Conservation (phyloP, 1,140 invertebrate species). For the Hyposmocoma kahamanoa region DNA sequence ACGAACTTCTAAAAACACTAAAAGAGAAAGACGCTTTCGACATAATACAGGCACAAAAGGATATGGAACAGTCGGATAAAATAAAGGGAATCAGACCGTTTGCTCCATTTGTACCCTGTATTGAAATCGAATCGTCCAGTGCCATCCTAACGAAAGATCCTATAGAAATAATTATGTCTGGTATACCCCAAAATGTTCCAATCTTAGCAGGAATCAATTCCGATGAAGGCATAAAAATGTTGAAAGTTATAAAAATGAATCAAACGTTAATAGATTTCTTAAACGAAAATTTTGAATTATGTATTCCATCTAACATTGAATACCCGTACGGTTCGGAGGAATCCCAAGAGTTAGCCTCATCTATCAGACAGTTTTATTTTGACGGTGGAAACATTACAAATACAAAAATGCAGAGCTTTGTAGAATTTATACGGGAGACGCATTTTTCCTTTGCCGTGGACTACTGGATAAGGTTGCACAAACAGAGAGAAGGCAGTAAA, state of each 20-base stretch:
- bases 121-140: conserved; percentile 19
- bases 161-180: conserved; percentile 10
- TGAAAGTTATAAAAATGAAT: conserved; percentile 10
- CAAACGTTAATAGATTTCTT: conserved; percentile 8
- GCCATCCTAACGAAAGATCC: conserved; percentile 24
- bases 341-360: conserved; percentile 15
- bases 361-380: conserved; percentile 24
- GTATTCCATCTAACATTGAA: conserved; percentile 24
- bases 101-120: conserved; percentile 15
- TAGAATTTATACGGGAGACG: conserved; percentile 23
- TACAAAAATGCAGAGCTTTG: conserved; percentile 11
- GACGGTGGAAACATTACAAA: conserved; percentile 9
- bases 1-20: conserved; percentile 11
- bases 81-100: conserved; percentile 15
- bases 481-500: conserved; percentile 6
- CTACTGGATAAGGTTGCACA: conserved; percentile 17
- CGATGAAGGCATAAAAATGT: conserved; percentile 25
- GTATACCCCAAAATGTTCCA: conserved; percentile 22
- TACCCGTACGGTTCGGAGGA: conserved; percentile 20
- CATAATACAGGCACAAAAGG: conserved; percentile 20
- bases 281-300: conserved; percentile 16
- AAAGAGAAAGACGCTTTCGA: conserved; percentile 19
- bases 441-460: conserved; percentile 16
- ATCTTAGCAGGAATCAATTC: conserved; percentile 20
- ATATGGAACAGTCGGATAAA: conserved; percentile 6